Percentiles rank a stretch among this genome's conserved stretches.
phyloP scores from a whole-genome alignment of 2,113 vertebrate genomes.

The Psittacara wagleri region DNA sequence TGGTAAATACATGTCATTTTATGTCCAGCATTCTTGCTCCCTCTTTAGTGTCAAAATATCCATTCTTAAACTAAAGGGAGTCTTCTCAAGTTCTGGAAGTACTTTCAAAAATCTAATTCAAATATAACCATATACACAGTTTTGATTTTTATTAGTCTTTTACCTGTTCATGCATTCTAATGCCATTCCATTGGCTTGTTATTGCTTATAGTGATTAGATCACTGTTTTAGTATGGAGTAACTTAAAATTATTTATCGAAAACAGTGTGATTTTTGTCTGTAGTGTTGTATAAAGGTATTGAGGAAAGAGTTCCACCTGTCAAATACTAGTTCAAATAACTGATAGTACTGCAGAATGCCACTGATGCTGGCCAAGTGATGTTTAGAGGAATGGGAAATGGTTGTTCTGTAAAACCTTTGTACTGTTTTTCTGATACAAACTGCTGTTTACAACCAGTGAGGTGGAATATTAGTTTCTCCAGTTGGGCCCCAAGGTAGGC shows the following conservation, averaged over 20 bases:
- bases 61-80: neutral
- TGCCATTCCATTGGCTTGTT: neutral
- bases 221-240: neutral
- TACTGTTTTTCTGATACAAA: neutral
- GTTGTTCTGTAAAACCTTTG: neutral
- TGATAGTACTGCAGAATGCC: neutral
- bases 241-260: neutral
- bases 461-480: neutral
- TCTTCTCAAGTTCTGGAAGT: neutral
- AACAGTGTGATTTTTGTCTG: neutral
- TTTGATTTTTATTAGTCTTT: neutral
- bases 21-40: neutral
- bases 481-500: too few species aligned
- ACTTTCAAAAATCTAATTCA: neutral
- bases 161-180: neutral
- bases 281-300: neutral
- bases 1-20: neutral
- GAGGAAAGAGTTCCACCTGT: neutral
- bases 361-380: neutral
- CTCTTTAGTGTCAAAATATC: neutral
- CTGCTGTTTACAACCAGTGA: neutral
- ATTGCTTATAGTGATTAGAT: neutral
- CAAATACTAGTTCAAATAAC: neutral
- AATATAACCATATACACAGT: neutral
- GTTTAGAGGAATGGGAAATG: neutral